These are phyloP conservation scores for Ceratosolen fusciceps DNA, from an alignment of 1,140 invertebrate genomes.

Conservation along the genomic window DNA sequence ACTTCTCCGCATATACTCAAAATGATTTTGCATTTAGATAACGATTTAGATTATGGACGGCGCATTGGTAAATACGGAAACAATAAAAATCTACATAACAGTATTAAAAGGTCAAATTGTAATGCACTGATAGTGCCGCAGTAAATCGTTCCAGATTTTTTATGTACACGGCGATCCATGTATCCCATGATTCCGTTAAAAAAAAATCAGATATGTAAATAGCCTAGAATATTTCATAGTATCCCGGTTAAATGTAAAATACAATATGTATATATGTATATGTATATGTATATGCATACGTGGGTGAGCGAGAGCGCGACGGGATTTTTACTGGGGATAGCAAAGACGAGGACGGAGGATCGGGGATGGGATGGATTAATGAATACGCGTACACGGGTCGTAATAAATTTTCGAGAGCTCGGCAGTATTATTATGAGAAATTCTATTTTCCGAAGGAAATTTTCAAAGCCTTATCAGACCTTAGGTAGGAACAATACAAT, in stretches of 20 bases:
- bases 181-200: not conserved
- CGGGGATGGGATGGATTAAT: too few species aligned
- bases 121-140: not conserved
- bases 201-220: not conserved
- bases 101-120: not conserved
- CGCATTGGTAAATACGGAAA: not conserved
- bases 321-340: too few species aligned
- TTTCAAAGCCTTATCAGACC: not conserved
- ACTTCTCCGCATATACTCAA: too few species aligned
- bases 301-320: too few species aligned
- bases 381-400: too few species aligned
- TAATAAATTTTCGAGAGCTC: too few species aligned
- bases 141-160: too few species aligned
- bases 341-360: too few species aligned
- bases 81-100: not conserved
- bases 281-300: too few species aligned
- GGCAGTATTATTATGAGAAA: too few species aligned
- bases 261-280: not conserved
- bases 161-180: not conserved
- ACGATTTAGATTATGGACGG: too few species aligned
- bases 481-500: not conserved
- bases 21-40: not conserved
- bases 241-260: not conserved
- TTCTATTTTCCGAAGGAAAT: not conserved
- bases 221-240: not conserved